A percentile compares a stretch with the other conserved stretches of the same genome.
phyloP scores from a whole-genome alignment of 2,797 vertebrate species.

The Echiichthys vipera region DNA sequence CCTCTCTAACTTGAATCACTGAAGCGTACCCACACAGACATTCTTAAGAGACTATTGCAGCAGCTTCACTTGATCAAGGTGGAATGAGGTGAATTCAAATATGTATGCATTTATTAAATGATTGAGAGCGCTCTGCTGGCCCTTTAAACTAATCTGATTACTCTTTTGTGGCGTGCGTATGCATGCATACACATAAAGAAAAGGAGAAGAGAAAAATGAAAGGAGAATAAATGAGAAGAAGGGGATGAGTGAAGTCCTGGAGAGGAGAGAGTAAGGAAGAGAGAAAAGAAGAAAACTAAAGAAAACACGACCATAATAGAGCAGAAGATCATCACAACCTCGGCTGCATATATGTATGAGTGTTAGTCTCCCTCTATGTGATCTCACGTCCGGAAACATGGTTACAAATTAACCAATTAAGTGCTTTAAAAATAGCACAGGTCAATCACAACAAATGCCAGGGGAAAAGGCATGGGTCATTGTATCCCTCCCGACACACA shows the following conservation, averaged over 20 bases:
- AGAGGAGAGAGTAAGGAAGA: background rate
- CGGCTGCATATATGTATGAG: background rate
- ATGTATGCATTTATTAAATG: slow-evolving; percentile 11
- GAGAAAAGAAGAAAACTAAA: background rate
- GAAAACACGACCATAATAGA: background rate
- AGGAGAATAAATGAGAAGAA: background rate
- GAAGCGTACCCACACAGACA: background rate
- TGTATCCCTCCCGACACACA: slow-evolving; percentile 9
- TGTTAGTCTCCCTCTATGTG: slow-evolving; percentile 7
- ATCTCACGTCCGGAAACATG: slow-evolving; percentile 28
- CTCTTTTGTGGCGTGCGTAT: background rate
- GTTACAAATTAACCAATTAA: slow-evolving; percentile 72
- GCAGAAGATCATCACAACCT: background rate
- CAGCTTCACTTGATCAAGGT: background rate
- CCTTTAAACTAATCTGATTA: slow-evolving; percentile 34
- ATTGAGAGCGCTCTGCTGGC: background rate
- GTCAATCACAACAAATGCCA: slow-evolving; percentile 39
- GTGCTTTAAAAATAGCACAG: slow-evolving; percentile 46
- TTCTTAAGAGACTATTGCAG: background rate
- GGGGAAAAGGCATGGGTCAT: slow-evolving; percentile 25
- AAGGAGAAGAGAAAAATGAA: background rate
- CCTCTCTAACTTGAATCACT: background rate
- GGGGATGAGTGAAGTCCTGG: background rate
- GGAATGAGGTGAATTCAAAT: background rate
- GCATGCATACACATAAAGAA: background rate